Percentiles rank a stretch among this genome's conserved stretches.
Evolutionary conservation across 2,888 invertebrate species (phyloP).

Genomic region (Hemithea aestivaria): DNA sequence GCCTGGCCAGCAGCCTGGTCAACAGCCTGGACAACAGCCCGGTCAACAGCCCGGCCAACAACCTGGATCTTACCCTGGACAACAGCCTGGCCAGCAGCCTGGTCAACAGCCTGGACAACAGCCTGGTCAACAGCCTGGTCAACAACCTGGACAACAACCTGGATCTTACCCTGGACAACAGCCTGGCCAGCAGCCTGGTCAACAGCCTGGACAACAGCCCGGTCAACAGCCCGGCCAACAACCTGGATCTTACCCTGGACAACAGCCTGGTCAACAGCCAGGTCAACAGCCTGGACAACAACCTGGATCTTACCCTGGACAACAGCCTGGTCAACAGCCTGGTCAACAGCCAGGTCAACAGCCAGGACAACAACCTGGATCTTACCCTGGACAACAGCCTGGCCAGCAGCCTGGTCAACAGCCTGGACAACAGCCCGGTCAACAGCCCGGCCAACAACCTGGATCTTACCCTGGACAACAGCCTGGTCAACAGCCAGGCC

Average conservation of each 20-base stretch:
- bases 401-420: conserved; percentile 31
- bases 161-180: conserved; percentile 15
- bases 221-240: conserved; percentile 40
- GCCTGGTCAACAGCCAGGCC: conserved; percentile 18
- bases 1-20: conserved; percentile 23
- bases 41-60: conserved; percentile 32
- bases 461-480: too few relatives aligned
- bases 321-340: conserved; percentile 26
- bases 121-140: conserved; percentile 30
- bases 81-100: conserved; percentile 37
- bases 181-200: conserved; percentile 18
- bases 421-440: conserved; percentile 32
- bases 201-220: conserved; percentile 32
- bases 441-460: conserved; percentile 37
- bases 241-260: conserved; percentile 33
- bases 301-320: conserved; percentile 10
- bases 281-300: conserved; percentile 23
- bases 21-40: conserved; percentile 25
- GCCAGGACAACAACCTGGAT: conserved; percentile 19
- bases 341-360: conserved; percentile 22
- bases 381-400: conserved; percentile 16
- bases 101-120: too few relatives aligned
- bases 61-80: conserved; percentile 29
- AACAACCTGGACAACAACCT: not conserved
- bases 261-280: too few relatives aligned